A percentile compares a stretch with the other conserved stretches of the same genome.
phyloP scores from a whole-genome alignment of 2,113 vertebrate genomes.

The Cyphomyrus plagiostoma region DNA sequence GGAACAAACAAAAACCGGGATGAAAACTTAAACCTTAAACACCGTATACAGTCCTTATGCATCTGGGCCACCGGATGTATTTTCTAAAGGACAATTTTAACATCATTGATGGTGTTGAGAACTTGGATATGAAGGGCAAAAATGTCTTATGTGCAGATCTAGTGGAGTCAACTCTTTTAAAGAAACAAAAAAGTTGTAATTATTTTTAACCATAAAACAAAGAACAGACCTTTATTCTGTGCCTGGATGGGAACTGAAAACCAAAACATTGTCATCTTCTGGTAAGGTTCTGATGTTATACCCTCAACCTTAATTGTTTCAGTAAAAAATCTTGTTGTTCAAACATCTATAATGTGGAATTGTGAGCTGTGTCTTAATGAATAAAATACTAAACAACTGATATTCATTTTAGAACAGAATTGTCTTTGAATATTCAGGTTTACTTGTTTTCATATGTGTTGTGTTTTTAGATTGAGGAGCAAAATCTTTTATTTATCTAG shows the following conservation, averaged over 20 bases:
- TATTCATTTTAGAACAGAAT: neutral
- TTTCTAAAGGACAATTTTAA: conserved; percentile 29
- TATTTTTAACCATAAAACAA: neutral
- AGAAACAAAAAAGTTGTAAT: conserved; percentile 13
- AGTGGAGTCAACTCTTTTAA: conserved; percentile 16
- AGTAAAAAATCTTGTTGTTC: neutral
- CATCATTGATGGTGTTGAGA: conserved; percentile 13
- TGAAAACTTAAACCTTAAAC: neutral
- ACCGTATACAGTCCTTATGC: neutral
- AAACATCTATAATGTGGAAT: neutral
- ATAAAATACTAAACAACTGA: neutral
- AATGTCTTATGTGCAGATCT: conserved; percentile 24
- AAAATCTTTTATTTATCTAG: neutral
- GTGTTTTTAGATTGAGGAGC: neutral
- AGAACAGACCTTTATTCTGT: neutral
- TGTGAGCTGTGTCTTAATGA: neutral
- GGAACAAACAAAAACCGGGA: neutral
- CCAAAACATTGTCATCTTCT: neutral
- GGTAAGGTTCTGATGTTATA: neutral
- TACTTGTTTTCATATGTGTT: neutral
- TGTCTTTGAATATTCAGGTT: neutral
- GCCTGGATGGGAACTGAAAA: neutral
- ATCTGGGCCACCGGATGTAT: neutral
- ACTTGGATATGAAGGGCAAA: conserved; percentile 37
- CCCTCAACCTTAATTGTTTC: neutral